These are phyloP conservation scores for Dasypus novemcinctus DNA, from an alignment of 2,113 vertebrate species.

Conservation along the genomic window DNA sequence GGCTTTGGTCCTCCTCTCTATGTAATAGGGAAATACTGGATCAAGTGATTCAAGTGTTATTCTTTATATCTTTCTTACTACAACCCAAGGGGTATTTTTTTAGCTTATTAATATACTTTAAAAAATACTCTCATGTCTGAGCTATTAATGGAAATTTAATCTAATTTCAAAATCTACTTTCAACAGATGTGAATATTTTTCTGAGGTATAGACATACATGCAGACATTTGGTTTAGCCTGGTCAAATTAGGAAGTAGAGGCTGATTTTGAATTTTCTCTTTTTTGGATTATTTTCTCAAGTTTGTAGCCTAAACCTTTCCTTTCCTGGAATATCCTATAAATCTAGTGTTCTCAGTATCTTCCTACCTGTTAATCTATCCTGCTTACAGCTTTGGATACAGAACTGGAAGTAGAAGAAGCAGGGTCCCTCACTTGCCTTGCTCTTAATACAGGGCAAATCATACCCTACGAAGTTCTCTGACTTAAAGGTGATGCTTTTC, in stretches of 20 bases:
- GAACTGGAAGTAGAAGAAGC: background rate
- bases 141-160: background rate
- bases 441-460: background rate
- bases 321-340: background rate
- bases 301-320: background rate
- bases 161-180: background rate
- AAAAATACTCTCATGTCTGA: background rate
- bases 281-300: background rate
- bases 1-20: background rate
- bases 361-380: background rate
- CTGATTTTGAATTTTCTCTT: background rate
- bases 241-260: constrained; percentile 22
- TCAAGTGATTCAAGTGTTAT: background rate
- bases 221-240: background rate
- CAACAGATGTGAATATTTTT: background rate
- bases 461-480: background rate
- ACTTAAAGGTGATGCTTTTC: background rate
- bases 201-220: background rate
- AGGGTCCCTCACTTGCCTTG: background rate
- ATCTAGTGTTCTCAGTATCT: background rate
- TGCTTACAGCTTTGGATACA: background rate
- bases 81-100: background rate
- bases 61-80: constrained; percentile 8
- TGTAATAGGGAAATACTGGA: background rate
- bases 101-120: background rate